Percentiles rank a stretch among this genome's conserved stretches.
These are phyloP conservation scores for Aeoliscus strigatus DNA, from an alignment of 2,797 vertebrate genomes.

Conservation along the genomic window DNA sequence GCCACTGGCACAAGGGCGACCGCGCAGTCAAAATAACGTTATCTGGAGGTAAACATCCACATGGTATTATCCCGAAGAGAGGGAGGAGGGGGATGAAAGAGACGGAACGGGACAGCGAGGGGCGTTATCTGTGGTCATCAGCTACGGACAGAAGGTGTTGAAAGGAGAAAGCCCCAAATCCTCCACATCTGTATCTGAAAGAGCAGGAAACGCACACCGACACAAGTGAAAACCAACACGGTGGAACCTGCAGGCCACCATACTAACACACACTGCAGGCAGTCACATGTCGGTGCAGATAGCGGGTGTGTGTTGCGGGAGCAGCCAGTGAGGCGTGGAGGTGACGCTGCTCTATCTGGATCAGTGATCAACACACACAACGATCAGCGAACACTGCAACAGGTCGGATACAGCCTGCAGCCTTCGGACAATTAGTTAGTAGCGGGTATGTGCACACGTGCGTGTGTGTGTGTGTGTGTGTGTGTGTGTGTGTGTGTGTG, in stretches of 20 bases:
- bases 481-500: constrained; percentile 12
- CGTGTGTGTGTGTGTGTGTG: background rate
- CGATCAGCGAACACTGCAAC: constrained; percentile 1
- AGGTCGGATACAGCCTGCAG: background rate
- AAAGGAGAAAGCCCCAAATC: constrained; percentile 55
- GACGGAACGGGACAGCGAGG: constrained; percentile 12
- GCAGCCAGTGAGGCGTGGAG: constrained; percentile 25
- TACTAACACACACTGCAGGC: constrained; percentile 7
- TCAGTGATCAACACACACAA: constrained; percentile 18
- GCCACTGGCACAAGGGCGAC: constrained; percentile 22
- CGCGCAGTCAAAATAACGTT: constrained; percentile 60
- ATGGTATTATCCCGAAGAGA: constrained; percentile 17
- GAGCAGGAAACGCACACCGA: constrained; percentile 50
- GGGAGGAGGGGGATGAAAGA: constrained; percentile 17
- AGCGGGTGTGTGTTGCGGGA: constrained; percentile 27
- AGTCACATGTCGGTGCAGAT: constrained; percentile 28
- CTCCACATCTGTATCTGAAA: constrained; percentile 44
- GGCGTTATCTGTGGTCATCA: constrained; percentile 56
- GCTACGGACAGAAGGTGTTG: constrained; percentile 51
- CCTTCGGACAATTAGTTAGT: constrained; percentile 3
- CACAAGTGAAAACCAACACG: constrained; percentile 49
- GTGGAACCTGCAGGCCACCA: background rate
- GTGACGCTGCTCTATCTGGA: constrained; percentile 29
- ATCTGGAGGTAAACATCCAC: constrained; percentile 52
- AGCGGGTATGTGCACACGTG: no score